Percentiles rank a stretch among this genome's conserved stretches.
Evolutionary conservation across 2,113 vertebrate genomes (phyloP).

Genomic region (Phodopus roborovskii): DNA sequence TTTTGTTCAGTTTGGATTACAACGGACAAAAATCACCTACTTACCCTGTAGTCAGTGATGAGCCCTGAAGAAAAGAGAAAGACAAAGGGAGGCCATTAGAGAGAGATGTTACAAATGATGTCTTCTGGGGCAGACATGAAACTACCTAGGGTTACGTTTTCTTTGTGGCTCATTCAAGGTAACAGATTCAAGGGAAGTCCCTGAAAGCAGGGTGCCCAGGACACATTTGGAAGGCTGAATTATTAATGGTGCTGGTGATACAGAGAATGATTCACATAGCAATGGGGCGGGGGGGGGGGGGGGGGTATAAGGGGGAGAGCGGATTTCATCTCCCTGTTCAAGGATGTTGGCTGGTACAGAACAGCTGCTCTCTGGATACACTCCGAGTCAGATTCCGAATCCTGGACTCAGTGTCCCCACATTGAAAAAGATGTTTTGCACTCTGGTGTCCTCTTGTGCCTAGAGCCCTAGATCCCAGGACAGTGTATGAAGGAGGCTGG

Average conservation of each 20-base stretch:
- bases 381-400: fast-evolving
- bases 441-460: neutral
- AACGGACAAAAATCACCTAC: conserved; percentile 62
- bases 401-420: neutral
- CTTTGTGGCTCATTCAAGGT: neutral
- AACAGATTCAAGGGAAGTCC: neutral
- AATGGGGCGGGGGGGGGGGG: too few species aligned
- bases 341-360: too few species aligned
- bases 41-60: conserved; percentile 98
- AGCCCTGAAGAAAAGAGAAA: conserved; percentile 88
- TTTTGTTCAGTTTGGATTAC: too few species aligned
- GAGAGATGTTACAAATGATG: neutral
- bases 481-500: fast-evolving
- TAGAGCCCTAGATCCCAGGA: too few species aligned
- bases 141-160: too few species aligned
- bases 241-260: neutral
- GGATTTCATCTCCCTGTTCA: neutral
- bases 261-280: neutral
- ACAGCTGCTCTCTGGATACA: neutral
- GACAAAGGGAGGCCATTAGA: conserved; percentile 50
- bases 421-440: neutral
- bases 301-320: too few species aligned
- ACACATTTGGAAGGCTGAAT: neutral
- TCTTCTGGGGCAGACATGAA: neutral
- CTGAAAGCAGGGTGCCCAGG: neutral